Percentiles rank a stretch among this genome's conserved stretches.
These are phyloP conservation scores for Monodelphis domestica DNA, from an alignment of 2,797 vertebrate genomes.

Conservation along the genomic window DNA sequence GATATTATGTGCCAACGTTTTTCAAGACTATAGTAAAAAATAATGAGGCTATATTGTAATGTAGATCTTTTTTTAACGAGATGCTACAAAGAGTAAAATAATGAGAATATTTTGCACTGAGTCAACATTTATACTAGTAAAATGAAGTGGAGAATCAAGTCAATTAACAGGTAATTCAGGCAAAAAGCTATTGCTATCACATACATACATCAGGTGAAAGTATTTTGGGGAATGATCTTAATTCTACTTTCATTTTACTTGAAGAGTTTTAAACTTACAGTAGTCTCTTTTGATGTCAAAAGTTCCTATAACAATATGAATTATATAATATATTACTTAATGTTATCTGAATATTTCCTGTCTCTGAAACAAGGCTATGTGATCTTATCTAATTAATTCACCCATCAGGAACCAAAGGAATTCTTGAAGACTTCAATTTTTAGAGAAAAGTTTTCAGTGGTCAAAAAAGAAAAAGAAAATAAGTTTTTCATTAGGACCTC, in stretches of 20 bases:
- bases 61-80: not conserved
- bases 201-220: not conserved
- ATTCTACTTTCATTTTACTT: no score
- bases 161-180: not conserved
- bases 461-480: no score
- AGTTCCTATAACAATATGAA: not conserved
- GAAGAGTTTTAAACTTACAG: not conserved
- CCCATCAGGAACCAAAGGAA: not conserved
- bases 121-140: not conserved
- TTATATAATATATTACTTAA: not conserved
- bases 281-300: not conserved
- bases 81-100: not conserved
- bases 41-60: not conserved
- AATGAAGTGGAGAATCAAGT: not conserved
- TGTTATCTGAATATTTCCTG: not conserved
- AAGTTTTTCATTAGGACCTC: not conserved
- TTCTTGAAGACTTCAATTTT: not conserved
- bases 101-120: not conserved
- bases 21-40: not conserved
- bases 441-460: not conserved
- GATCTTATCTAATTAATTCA: not conserved
- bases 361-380: not conserved
- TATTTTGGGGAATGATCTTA: not conserved
- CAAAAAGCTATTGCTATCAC: not conserved
- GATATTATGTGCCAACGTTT: not conserved